A percentile compares a stretch with the other conserved stretches of the same genome.
phyloP scores from a whole-genome alignment of 2,797 vertebrate species.

The Rhynchotus rufescens region DNA sequence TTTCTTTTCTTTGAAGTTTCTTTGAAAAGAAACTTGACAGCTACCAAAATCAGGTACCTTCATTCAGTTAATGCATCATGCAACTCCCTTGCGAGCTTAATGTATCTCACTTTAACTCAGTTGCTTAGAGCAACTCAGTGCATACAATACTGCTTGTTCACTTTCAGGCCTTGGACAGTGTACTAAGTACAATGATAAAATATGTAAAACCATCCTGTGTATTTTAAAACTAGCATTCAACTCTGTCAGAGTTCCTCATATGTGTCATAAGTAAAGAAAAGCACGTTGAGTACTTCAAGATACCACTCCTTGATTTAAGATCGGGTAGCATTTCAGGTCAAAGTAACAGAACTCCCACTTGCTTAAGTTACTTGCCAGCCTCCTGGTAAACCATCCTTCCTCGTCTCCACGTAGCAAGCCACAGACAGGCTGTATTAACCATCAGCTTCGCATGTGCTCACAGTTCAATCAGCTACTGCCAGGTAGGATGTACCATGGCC shows the following conservation, averaged over 20 bases:
- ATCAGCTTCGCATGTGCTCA: fast-evolving
- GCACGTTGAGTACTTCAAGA: neutral
- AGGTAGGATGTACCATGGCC: neutral
- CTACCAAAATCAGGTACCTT: neutral
- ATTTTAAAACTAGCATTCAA: neutral
- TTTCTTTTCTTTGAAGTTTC: neutral
- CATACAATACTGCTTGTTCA: fast-evolving
- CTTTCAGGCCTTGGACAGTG: neutral
- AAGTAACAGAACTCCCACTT: neutral
- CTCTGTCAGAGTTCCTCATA: neutral
- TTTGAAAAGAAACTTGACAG: neutral
- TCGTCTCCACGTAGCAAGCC: neutral
- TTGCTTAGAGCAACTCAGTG: neutral
- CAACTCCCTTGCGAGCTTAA: neutral
- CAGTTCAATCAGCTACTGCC: fast-evolving
- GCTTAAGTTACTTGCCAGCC: neutral
- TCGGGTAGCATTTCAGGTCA: neutral
- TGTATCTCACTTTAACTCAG: neutral
- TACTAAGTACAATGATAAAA: neutral
- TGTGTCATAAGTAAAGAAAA: neutral
- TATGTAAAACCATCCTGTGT: fast-evolving
- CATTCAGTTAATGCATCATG: neutral
- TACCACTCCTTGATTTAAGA: neutral
- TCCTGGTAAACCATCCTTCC: neutral
- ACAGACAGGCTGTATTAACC: fast-evolving